A percentile compares a stretch with the other conserved stretches of the same genome.
phyloP scores from a whole-genome alignment of 2,113 vertebrate genomes.

The Otis tarda region DNA sequence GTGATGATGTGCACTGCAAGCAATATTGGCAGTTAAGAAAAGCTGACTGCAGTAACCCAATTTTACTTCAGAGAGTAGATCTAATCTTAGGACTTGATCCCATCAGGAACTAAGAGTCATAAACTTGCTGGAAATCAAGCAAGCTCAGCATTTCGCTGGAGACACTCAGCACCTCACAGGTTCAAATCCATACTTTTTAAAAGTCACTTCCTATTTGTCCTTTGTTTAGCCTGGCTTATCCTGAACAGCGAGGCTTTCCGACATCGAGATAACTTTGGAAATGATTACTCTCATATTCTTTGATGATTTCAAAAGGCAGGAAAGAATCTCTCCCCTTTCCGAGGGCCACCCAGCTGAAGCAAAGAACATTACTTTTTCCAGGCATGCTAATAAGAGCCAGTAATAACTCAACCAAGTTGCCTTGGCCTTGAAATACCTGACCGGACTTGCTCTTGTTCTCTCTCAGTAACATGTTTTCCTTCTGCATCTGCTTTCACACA shows the following conservation, averaged over 20 bases:
- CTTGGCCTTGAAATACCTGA: slow-evolving; percentile 58
- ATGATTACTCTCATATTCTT: slow-evolving; percentile 54
- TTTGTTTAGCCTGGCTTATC: slow-evolving; percentile 66
- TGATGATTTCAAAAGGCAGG: slow-evolving; percentile 70
- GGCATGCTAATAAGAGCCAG: slow-evolving; percentile 60
- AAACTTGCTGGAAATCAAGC: slow-evolving; percentile 9
- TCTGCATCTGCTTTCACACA: background rate
- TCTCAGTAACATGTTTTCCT: slow-evolving; percentile 8
- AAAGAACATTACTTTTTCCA: slow-evolving; percentile 38
- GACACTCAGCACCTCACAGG: slow-evolving; percentile 28
- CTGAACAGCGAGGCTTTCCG: slow-evolving; percentile 48
- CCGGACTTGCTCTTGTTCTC: slow-evolving; percentile 31
- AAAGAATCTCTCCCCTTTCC: slow-evolving; percentile 70
- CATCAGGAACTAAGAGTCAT: background rate
- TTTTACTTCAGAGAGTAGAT: slow-evolving; percentile 10
- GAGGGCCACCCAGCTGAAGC: slow-evolving; percentile 52
- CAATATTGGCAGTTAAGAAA: background rate
- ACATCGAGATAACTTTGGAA: slow-evolving; percentile 63
- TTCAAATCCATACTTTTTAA: slow-evolving; percentile 42
- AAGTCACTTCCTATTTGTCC: slow-evolving; percentile 52
- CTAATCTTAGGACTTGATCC: slow-evolving; percentile 16
- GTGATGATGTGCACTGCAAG: background rate
- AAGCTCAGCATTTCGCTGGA: slow-evolving; percentile 19
- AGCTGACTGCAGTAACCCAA: background rate
- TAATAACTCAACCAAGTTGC: slow-evolving; percentile 59